Percentiles rank a stretch among this genome's conserved stretches.
phyloP scores from a whole-genome alignment of 1,140 invertebrate genomes.

The Brachionus koreanus region DNA sequence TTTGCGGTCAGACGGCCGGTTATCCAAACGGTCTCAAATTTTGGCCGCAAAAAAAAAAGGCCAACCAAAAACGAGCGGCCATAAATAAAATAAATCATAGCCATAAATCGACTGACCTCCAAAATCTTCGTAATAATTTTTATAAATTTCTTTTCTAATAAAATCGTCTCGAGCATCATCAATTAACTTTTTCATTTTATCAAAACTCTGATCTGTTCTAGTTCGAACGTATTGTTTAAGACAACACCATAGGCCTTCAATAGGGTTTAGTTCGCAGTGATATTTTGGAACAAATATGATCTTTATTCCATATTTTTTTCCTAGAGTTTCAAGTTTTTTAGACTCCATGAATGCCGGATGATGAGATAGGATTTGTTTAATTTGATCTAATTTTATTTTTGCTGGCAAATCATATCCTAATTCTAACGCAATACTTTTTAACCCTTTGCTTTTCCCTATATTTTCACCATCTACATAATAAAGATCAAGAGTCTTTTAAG shows the following conservation, averaged over 20 bases:
- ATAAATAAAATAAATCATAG: no score
- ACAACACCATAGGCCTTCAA: neutral
- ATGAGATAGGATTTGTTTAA: neutral
- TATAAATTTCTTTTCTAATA: neutral
- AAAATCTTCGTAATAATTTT: no score
- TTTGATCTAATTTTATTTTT: neutral
- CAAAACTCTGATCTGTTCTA: slow-evolving; percentile 1
- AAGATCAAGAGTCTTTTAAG: neutral
- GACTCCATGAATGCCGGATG: neutral
- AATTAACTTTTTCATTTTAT: neutral
- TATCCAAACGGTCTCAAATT: no score
- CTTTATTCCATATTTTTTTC: neutral
- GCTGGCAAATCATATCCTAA: neutral
- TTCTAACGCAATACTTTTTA: neutral
- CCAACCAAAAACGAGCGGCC: no score
- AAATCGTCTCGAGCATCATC: neutral
- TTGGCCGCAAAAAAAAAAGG: no score
- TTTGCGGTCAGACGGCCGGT: no score
- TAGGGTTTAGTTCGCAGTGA: neutral
- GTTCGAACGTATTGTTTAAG: neutral
- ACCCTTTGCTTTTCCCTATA: neutral
- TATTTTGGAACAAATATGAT: neutral
- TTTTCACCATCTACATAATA: neutral
- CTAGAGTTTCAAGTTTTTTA: neutral
- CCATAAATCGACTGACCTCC: no score